Conservation (phyloP, 2,888 invertebrate species). For the Troides helena region DNA sequence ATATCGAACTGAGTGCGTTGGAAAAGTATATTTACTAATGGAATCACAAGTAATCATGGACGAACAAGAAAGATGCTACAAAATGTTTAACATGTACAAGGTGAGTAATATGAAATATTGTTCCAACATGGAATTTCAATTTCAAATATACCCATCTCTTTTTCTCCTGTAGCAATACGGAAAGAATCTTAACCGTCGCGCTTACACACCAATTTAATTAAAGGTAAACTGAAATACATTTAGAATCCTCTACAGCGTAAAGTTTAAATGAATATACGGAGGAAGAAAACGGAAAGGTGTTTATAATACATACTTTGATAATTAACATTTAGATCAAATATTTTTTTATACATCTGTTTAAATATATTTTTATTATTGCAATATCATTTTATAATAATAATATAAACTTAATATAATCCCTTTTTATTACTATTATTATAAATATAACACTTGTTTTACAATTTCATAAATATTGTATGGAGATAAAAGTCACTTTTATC, state of each 20-base stretch:
- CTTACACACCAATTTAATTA: constrained; percentile 28
- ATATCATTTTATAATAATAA: background rate
- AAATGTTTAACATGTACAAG: constrained; percentile 72
- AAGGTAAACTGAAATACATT: constrained; percentile 28
- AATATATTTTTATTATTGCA: background rate
- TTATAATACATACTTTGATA: background rate
- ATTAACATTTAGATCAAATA: background rate
- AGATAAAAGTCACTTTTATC: background rate
- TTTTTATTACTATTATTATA: too few relatives aligned
- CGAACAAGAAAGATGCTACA: constrained; percentile 67
- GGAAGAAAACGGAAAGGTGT: background rate
- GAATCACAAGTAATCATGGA: constrained; percentile 61
- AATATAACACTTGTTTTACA: too few relatives aligned
- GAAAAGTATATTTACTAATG: constrained; percentile 56
- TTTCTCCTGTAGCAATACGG: constrained; percentile 9
- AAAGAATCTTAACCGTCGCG: constrained; percentile 26
- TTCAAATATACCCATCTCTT: constrained; percentile 23
- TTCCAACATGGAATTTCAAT: constrained; percentile 28
- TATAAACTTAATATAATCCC: too few relatives aligned
- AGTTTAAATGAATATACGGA: background rate
- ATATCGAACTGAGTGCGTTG: constrained; percentile 5
- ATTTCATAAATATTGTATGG: too few relatives aligned
- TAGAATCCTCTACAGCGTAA: constrained; percentile 20
- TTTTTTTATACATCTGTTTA: background rate
- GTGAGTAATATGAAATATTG: constrained; percentile 46